Percentiles rank a stretch among this genome's conserved stretches.
These are phyloP conservation scores for Halocynthia aurantium DNA, from an alignment of 23 tunicate species.

Conservation along the genomic window DNA sequence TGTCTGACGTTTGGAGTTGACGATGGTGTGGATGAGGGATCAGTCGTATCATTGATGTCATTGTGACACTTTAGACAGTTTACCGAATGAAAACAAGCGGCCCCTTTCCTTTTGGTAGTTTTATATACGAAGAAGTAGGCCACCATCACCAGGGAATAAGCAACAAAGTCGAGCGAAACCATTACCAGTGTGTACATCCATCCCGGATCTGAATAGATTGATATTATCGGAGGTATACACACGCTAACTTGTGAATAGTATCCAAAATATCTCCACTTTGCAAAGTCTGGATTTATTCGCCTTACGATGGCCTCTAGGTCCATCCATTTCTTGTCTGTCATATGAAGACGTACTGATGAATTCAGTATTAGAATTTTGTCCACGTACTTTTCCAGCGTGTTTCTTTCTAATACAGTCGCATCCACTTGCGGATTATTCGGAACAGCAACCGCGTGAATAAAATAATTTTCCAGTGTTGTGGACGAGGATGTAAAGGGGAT, in stretches of 20 bases:
- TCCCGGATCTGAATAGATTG: conserved; percentile 18
- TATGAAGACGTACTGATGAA: not conserved
- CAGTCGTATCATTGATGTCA: no score
- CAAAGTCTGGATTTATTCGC: conserved; percentile 10
- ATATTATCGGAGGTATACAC: conserved; percentile 20
- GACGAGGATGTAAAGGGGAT: conserved; percentile 3
- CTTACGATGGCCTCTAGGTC: not conserved
- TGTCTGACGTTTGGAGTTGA: no score
- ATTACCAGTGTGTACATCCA: conserved; percentile 4
- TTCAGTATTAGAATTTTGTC: not conserved
- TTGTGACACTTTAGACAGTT: no score
- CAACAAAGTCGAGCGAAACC: conserved; percentile 8
- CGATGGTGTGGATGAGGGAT: no score
- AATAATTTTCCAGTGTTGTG: not conserved
- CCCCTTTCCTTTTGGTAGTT: conserved; percentile 4
- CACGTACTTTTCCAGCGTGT: conserved; percentile 5
- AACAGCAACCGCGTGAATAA: not conserved
- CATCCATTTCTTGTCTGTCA: not conserved
- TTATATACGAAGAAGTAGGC: conserved; percentile 13
- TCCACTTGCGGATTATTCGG: conserved; percentile 21
- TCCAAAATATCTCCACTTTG: conserved; percentile 5
- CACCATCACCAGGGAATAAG: conserved; percentile 5
- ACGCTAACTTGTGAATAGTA: conserved; percentile 18
- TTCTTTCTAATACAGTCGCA: conserved; percentile 18
- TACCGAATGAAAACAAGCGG: conserved; percentile 1